phyloP scores from a whole-genome alignment of 2,888 invertebrate genomes.

The Desoria tigrina region DNA sequence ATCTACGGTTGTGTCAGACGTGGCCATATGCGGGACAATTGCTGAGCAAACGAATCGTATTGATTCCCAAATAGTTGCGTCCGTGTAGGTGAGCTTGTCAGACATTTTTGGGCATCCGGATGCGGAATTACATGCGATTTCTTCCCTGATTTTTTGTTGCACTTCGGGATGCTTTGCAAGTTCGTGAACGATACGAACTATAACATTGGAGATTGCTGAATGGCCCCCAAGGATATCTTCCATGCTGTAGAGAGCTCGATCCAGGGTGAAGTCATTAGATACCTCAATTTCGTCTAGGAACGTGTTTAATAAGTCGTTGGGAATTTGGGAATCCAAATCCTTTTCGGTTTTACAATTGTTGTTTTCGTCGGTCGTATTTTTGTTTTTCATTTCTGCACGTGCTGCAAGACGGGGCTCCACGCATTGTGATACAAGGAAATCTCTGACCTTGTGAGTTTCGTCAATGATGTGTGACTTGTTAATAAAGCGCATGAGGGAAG shows the following conservation, averaged over 20 bases:
- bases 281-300: constrained; percentile 63
- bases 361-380: constrained; percentile 59
- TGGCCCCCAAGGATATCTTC: constrained; percentile 85
- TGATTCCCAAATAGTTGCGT: constrained; percentile 78
- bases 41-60: constrained; percentile 78
- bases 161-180: constrained; percentile 66
- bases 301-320: constrained; percentile 69
- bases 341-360: constrained; percentile 65
- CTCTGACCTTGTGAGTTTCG: constrained; percentile 67
- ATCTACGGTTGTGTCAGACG: constrained; percentile 70
- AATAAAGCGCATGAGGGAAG: constrained; percentile 77
- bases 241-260: constrained; percentile 54
- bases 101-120: constrained; percentile 62
- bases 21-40: constrained; percentile 86
- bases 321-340: constrained; percentile 18
- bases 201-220: constrained; percentile 80
- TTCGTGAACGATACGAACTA: constrained; percentile 73
- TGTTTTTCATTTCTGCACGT: background rate
- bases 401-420: constrained; percentile 58
- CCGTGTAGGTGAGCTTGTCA: constrained; percentile 77
- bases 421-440: constrained; percentile 72
- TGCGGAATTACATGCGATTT: constrained; percentile 68
- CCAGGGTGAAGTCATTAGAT: constrained; percentile 35
- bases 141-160: constrained; percentile 66
- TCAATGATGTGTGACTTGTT: constrained; percentile 67